Percentiles rank a stretch among this genome's conserved stretches.
phyloP scores from a whole-genome alignment of 2,113 vertebrate species.

The Butorides virescens region DNA sequence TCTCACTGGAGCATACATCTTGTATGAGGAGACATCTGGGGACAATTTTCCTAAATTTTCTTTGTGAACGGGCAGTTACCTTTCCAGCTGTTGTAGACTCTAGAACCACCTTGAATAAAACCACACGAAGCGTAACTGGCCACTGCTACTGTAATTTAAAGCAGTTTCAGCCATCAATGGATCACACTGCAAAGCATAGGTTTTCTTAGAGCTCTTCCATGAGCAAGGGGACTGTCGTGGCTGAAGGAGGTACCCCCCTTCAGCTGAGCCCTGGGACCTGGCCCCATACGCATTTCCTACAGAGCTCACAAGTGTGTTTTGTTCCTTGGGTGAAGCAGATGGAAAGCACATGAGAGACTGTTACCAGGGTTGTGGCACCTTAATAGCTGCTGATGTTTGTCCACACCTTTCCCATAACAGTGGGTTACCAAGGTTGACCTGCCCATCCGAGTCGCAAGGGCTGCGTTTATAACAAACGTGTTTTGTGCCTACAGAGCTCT shows the following conservation, averaged over 20 bases:
- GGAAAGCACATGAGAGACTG: neutral
- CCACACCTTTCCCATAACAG: neutral
- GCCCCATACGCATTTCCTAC: neutral
- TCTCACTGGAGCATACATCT: neutral
- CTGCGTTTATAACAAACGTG: neutral
- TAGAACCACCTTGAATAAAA: neutral
- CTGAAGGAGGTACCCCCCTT: neutral
- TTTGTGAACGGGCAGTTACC: neutral
- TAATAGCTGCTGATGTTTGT: neutral
- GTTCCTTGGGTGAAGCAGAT: neutral
- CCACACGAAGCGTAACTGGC: neutral
- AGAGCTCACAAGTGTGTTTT: neutral
- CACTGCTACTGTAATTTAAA: neutral
- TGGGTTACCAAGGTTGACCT: neutral
- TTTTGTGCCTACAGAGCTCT: neutral
- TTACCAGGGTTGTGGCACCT: neutral
- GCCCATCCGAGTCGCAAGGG: neutral
- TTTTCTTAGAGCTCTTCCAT: neutral
- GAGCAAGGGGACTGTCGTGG: neutral
- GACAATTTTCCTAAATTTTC: neutral
- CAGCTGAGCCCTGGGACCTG: neutral
- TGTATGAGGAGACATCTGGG: neutral
- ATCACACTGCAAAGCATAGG: neutral
- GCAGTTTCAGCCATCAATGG: neutral
- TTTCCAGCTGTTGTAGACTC: neutral